Percentiles rank a stretch among this genome's conserved stretches.
phyloP scores from a whole-genome alignment of 2,113 vertebrate species.

The Dipodomys ordii region DNA sequence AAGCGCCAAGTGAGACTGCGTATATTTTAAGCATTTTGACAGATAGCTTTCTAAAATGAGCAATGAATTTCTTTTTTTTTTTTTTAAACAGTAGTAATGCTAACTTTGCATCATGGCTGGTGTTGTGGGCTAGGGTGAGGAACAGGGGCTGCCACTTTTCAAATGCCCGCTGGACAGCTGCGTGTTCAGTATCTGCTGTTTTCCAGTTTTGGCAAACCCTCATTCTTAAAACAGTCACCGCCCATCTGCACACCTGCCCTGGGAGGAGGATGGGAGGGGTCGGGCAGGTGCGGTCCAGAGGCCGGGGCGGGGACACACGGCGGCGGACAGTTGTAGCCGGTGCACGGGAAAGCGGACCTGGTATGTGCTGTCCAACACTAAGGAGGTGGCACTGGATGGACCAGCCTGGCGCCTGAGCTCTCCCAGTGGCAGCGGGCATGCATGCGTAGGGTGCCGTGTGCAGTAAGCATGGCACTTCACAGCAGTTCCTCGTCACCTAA shows the following conservation, averaged over 20 bases:
- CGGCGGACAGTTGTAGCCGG: too few relatives aligned
- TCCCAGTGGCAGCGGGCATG: too few relatives aligned
- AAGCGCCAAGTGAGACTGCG: constrained; percentile 46
- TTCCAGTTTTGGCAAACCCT: rapidly evolving
- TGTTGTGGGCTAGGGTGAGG: not conserved
- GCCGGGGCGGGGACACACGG: not conserved
- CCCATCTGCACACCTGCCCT: not conserved
- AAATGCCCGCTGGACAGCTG: not conserved
- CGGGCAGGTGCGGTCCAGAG: rapidly evolving
- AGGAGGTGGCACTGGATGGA: too few relatives aligned
- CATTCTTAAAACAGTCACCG: not conserved
- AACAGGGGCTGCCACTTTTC: not conserved
- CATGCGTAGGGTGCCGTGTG: too few relatives aligned
- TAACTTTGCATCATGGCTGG: constrained; percentile 1
- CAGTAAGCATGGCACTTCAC: too few relatives aligned
- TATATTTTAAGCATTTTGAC: constrained; percentile 66
- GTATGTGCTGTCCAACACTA: too few relatives aligned
- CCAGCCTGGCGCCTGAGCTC: too few relatives aligned
- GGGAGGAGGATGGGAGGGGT: too few relatives aligned
- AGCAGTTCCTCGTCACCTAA: too few relatives aligned
- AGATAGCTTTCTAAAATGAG: constrained; percentile 75
- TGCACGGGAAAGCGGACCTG: too few relatives aligned
- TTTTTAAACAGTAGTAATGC: not conserved
- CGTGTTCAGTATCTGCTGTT: rapidly evolving
- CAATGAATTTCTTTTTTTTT: not conserved